phyloP scores from a whole-genome alignment of 2,797 vertebrate species.

The Acanthurus tractus region DNA sequence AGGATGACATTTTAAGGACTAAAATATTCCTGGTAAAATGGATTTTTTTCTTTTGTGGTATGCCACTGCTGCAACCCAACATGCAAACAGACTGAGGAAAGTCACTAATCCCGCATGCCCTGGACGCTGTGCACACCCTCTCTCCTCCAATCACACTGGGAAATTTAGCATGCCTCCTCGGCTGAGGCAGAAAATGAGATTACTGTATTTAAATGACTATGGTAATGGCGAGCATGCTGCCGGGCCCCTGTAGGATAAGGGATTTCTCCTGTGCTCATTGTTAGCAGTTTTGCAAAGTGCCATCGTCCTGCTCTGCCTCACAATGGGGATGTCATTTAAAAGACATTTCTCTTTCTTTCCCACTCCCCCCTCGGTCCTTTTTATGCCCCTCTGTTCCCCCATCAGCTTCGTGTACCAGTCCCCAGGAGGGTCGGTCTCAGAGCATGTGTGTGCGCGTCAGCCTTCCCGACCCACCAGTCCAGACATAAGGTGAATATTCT shows the following conservation, averaged over 20 bases:
- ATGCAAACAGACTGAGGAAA: constrained; percentile 65
- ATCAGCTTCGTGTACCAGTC: constrained; percentile 63
- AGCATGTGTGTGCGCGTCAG: constrained; percentile 35
- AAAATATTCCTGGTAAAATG: neutral
- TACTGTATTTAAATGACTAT: constrained; percentile 99
- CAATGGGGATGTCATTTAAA: constrained; percentile 86
- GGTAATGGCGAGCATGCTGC: constrained; percentile 93
- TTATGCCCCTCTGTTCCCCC: constrained; percentile 61
- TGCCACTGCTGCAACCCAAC: constrained; percentile 12
- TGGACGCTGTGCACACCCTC: constrained; percentile 48
- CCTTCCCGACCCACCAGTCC: constrained; percentile 59
- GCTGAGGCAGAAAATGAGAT: constrained; percentile 99
- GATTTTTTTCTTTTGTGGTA: constrained; percentile 22
- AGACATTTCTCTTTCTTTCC: constrained; percentile 82
- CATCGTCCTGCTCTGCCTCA: constrained; percentile 79
- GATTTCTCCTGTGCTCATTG: constrained; percentile 89
- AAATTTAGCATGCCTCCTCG: constrained; percentile 86
- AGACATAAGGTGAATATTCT: constrained; percentile 82
- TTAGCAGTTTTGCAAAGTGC: constrained; percentile 92
- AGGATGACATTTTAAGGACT: neutral
- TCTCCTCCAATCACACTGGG: constrained; percentile 74
- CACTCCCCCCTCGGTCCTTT: constrained; percentile 52
- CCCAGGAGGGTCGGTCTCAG: constrained; percentile 71
- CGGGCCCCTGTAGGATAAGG: constrained; percentile 81
- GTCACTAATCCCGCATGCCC: constrained; percentile 77